A percentile compares a stretch with the other conserved stretches of the same genome.
Evolutionary conservation across 1,140 invertebrate species (phyloP).

Genomic region (Hyles euphorbiae): DNA sequence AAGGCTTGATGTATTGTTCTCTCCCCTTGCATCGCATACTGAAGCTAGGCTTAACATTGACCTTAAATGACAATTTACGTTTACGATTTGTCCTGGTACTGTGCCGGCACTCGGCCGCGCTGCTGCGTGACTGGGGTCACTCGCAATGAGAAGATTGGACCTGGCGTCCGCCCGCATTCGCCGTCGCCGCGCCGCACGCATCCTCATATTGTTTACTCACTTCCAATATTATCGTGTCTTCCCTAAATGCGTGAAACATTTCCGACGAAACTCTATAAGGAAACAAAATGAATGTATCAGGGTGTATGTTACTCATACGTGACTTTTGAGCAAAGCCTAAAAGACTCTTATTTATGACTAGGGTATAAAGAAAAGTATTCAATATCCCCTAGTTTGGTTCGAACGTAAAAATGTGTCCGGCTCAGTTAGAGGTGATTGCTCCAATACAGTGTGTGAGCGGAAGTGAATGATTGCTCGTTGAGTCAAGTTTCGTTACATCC

Average conservation of each 20-base stretch:
- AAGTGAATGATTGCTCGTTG: conserved; percentile 39
- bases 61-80: conserved; percentile 60
- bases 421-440: conserved; percentile 13
- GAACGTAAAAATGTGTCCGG: conserved; percentile 8
- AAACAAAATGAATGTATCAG: conserved; percentile 2
- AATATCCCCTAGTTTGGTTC: not conserved
- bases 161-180: conserved; percentile 43
- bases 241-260: not conserved
- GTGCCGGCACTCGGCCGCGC: conserved; percentile 21
- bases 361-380: not conserved
- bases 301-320: too few relatives aligned
- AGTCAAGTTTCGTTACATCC: conserved; percentile 37
- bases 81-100: conserved; percentile 44
- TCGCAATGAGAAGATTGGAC: conserved; percentile 55
- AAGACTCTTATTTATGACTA: too few relatives aligned
- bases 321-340: too few relatives aligned
- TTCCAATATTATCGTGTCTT: conserved; percentile 1
- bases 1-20: conserved; percentile 1
- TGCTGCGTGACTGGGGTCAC: conserved; percentile 37
- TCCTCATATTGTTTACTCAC: conserved; percentile 4
- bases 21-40: not conserved
- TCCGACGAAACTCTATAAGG: conserved; percentile 11
- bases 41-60: conserved; percentile 41
- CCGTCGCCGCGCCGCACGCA: conserved; percentile 5
- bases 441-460: conserved; percentile 38